phyloP scores from a whole-genome alignment of 1,140 invertebrate species.

The Bombus sibiricus region DNA sequence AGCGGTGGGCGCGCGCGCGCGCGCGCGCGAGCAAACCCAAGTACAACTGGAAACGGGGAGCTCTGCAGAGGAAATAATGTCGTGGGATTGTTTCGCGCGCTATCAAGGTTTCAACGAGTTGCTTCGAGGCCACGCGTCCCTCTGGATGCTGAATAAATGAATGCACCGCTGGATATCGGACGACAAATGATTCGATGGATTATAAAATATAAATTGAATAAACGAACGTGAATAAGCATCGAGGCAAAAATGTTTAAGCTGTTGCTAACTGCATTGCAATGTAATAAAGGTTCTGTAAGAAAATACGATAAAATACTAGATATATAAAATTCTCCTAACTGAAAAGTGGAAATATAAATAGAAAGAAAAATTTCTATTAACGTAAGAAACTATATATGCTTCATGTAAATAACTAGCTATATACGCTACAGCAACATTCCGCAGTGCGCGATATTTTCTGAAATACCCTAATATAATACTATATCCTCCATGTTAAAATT shows the following conservation, averaged over 20 bases:
- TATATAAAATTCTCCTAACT: not conserved
- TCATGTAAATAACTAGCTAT: not conserved
- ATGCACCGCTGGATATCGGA: not conserved
- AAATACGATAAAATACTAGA: not conserved
- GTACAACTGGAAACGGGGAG: slow-evolving; percentile 56
- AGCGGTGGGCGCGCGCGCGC: slow-evolving; percentile 20
- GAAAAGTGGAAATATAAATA: not conserved
- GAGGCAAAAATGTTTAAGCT: too few relatives aligned
- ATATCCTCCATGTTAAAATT: not conserved
- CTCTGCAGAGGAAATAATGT: slow-evolving; percentile 73
- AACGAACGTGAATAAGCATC: not conserved
- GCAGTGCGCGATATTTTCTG: not conserved
- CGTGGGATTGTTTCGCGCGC: slow-evolving; percentile 77
- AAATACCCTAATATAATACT: not conserved
- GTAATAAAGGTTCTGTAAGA: not conserved
- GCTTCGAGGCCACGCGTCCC: slow-evolving; percentile 23
- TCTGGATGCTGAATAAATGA: slow-evolving; percentile 5
- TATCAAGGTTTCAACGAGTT: slow-evolving; percentile 71
- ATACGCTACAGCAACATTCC: not conserved
- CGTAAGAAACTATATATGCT: not conserved
- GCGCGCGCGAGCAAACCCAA: slow-evolving; percentile 41
- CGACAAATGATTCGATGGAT: not conserved
- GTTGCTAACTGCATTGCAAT: not conserved
- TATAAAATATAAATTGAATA: not conserved
- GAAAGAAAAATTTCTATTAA: not conserved